A percentile compares a stretch with the other conserved stretches of the same genome.
These are phyloP conservation scores for Orientallactaga bullata DNA, from an alignment of 2,113 vertebrate species.

Conservation along the genomic window DNA sequence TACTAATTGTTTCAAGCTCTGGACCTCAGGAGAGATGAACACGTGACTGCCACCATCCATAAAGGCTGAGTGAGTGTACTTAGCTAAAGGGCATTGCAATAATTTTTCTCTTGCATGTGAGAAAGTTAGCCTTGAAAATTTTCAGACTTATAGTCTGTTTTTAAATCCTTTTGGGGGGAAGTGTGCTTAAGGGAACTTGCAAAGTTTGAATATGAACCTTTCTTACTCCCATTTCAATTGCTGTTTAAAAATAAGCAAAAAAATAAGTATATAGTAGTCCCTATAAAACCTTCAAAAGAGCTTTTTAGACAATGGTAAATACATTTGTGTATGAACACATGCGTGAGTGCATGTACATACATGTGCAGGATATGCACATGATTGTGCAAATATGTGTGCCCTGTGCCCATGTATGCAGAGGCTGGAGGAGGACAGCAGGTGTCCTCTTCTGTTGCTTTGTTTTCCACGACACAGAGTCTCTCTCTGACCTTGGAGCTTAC, in stretches of 20 bases:
- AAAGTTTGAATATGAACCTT: not conserved
- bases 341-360: too few species aligned
- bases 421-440: too few species aligned
- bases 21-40: constrained; percentile 21
- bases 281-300: not conserved
- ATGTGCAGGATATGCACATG: too few species aligned
- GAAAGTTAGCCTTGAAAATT: constrained; percentile 76
- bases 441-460: too few species aligned
- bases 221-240: not conserved
- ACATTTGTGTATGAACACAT: too few species aligned
- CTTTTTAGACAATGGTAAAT: not conserved
- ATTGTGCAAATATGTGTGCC: too few species aligned
- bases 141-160: constrained; percentile 62
- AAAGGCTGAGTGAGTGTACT: constrained; percentile 77
- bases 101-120: constrained; percentile 73
- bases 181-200: not conserved
- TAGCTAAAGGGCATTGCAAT: constrained; percentile 76
- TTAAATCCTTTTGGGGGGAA: constrained; percentile 56
- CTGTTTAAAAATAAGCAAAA: not conserved
- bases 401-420: too few species aligned
- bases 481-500: too few species aligned
- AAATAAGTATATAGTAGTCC: not conserved
- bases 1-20: constrained; percentile 49
- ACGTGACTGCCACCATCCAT: constrained; percentile 61
- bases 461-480: too few species aligned